These are phyloP conservation scores for Poecilia picta DNA, from an alignment of 2,797 vertebrate genomes.

Conservation along the genomic window DNA sequence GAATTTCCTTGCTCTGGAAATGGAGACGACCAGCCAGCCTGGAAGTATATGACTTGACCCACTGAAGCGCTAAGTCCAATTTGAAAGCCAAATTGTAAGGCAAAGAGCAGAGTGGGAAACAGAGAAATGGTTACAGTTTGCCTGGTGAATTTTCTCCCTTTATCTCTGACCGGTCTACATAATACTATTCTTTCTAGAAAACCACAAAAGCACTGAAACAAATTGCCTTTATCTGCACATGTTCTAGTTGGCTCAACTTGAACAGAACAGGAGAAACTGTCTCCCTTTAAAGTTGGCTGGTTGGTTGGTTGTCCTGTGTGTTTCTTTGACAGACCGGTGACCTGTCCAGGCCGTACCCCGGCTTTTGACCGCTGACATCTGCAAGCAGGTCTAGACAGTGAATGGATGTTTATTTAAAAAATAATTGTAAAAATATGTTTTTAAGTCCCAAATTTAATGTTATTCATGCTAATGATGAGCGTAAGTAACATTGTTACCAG, in stretches of 20 bases:
- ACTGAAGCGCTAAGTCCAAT: constrained; percentile 79
- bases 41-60: constrained; percentile 79
- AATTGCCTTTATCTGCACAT: constrained; percentile 50
- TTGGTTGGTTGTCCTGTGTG: background rate
- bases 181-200: constrained; percentile 61
- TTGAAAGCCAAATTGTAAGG: constrained; percentile 81
- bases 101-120: constrained; percentile 70
- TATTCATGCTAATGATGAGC: background rate
- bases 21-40: constrained; percentile 74
- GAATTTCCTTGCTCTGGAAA: constrained; percentile 75
- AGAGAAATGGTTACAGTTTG: constrained; percentile 67
- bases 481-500: background rate
- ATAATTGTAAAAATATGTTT: background rate
- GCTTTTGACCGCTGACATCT: background rate
- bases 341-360: background rate
- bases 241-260: constrained; percentile 17
- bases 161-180: constrained; percentile 67
- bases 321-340: background rate
- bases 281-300: background rate
- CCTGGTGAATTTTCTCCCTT: constrained; percentile 73
- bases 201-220: constrained; percentile 61
- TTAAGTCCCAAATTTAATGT: background rate
- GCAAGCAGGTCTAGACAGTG: background rate
- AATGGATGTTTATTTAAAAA: background rate
- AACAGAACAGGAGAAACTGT: background rate